Conservation (phyloP, 2,888 invertebrate genomes). For the Pseudoips prasinana region DNA sequence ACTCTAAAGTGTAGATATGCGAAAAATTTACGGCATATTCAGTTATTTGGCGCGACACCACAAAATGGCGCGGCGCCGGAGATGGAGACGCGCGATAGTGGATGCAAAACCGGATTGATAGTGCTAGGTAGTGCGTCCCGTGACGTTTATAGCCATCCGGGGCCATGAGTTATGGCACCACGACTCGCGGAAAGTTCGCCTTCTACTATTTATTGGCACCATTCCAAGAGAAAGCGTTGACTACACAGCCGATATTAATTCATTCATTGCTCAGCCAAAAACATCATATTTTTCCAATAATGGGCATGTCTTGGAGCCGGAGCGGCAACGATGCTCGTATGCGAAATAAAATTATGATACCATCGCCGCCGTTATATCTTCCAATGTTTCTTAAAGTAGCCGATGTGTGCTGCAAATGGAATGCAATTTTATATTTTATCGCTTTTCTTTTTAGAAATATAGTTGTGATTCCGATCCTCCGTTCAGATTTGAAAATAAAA, state of each 20-base stretch:
- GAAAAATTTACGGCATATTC: no score
- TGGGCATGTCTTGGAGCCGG: slow-evolving; percentile 46
- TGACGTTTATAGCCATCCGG: slow-evolving; percentile 70
- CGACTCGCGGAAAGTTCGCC: slow-evolving; percentile 59
- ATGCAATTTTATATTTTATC: no score
- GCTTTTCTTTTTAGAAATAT: no score
- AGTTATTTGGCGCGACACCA: slow-evolving; percentile 18
- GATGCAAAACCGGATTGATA: slow-evolving; percentile 73
- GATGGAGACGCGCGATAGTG: slow-evolving; percentile 71
- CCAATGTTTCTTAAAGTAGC: slow-evolving; percentile 13
- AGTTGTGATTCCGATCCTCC: no score
- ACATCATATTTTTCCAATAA: slow-evolving; percentile 67
- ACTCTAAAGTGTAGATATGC: no score
- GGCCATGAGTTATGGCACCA: slow-evolving; percentile 56
- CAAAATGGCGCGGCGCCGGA: slow-evolving; percentile 34
- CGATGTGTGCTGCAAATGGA: slow-evolving; percentile 14
- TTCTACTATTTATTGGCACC: slow-evolving; percentile 70
- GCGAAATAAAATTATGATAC: slow-evolving; percentile 14
- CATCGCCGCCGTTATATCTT: slow-evolving; percentile 7
- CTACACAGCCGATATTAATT: slow-evolving; percentile 54
- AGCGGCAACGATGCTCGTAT: slow-evolving; percentile 37
- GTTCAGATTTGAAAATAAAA: no score
- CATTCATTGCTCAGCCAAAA: slow-evolving; percentile 69
- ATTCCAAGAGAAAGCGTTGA: slow-evolving; percentile 61
- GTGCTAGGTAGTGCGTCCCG: slow-evolving; percentile 58